Percentiles rank a stretch among this genome's conserved stretches.
phyloP scores from a whole-genome alignment of 2,797 vertebrate species.

The Euphonia xanthogaster region DNA sequence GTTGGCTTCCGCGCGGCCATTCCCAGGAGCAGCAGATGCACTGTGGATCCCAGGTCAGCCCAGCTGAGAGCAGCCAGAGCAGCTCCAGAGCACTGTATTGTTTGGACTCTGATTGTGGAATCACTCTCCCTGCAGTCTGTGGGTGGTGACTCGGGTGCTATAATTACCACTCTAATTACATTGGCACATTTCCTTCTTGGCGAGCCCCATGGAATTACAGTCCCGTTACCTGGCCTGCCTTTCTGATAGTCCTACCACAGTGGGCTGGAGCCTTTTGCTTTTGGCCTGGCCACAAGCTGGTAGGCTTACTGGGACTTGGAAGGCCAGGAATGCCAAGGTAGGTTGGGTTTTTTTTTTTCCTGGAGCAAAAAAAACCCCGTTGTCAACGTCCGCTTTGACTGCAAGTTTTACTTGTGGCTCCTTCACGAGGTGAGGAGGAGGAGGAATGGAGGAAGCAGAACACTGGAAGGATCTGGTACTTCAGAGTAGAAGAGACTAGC shows the following conservation, averaged over 20 bases:
- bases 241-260: neutral
- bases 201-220: slow-evolving; percentile 9
- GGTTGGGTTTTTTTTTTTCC: neutral
- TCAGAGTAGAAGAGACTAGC: neutral
- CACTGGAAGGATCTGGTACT: neutral
- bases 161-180: slow-evolving; percentile 66
- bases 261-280: neutral
- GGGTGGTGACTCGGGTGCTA: slow-evolving; percentile 57
- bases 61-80: neutral
- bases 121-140: slow-evolving; percentile 21
- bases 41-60: neutral
- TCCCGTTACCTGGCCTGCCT: slow-evolving; percentile 53
- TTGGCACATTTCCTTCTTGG: slow-evolving; percentile 58
- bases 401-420: neutral
- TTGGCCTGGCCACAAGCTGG: neutral
- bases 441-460: neutral
- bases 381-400: neutral
- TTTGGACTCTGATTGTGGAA: slow-evolving; percentile 48
- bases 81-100: neutral
- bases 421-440: neutral
- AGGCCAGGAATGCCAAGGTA: neutral
- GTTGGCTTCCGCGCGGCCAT: neutral
- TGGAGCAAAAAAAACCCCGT: neutral
- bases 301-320: neutral
- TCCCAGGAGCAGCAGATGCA: neutral